Evolutionary conservation across 2,888 invertebrate genomes (phyloP), one percentile per base, ranked within the genome.

Genomic region (Mesorhabditis sp.): DNA sequence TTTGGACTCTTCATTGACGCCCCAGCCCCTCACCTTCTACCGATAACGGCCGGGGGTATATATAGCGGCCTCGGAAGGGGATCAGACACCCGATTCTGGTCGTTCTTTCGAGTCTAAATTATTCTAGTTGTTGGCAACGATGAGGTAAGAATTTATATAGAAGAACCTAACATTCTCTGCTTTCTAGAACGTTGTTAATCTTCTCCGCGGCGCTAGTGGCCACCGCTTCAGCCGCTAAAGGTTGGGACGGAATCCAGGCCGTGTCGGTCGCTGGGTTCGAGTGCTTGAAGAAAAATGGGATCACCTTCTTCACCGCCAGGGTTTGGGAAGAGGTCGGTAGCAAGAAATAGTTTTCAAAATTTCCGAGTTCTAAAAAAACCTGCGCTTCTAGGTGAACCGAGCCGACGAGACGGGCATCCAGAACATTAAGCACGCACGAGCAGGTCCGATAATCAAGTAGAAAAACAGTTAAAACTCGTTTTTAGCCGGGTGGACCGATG

Each of bases 381-480:
- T n/a, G 7, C 7, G n/a, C 7, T 50, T 50, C n/a, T 50, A 50
- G 58, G 58, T 50, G 7, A 50, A 50, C n/a, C 7, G n/a, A 10
- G 7, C 7, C 63, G 73, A 73, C 62, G 45, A 65, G 43, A 66
- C 68, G 5, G 73, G 73, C 5, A 69, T 73, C 45, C 67, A 71
- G 65, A 73, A 73, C 50, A 71, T 73, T 64, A 73, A 73, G 67
- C 62, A 70, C 63, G 73, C 73, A 2, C 42, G 71, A 6, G 67
- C 71, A 5, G 70, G 65, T 62, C 7, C 6, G 41, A 28, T 28
- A 28, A 15, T n/a, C 6, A 28, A 28, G 15, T 7, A 62, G 63
- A 15, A 15, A 43, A 10, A 65, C 42, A 65, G 5, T 15, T 7
- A 15, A 41, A 43, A 42, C 28, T 28, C 28, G 28, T 28, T 67